Evolutionary conservation across 2,113 vertebrate species (phyloP).

Genomic region (Corythornis cristatus): DNA sequence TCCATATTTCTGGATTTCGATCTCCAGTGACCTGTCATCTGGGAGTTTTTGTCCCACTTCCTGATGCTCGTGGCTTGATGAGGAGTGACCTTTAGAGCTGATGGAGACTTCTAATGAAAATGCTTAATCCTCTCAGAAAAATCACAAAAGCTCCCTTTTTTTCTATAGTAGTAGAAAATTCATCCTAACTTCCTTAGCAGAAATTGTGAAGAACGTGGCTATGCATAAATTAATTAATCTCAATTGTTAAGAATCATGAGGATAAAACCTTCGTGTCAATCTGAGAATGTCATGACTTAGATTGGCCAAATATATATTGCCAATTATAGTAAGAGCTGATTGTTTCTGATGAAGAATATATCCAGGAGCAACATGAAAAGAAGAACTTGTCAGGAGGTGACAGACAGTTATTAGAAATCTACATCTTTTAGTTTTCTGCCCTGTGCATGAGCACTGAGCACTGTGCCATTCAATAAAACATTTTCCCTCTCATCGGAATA

Average conservation of each 20-base stretch:
- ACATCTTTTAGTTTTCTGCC: neutral
- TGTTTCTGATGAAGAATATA: neutral
- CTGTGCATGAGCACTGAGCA: neutral
- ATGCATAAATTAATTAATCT: neutral
- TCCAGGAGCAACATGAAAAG: neutral
- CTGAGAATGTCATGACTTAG: neutral
- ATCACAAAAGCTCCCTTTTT: neutral
- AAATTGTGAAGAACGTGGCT: neutral
- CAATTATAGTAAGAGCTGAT: neutral
- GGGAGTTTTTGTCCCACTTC: neutral
- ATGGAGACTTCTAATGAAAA: neutral
- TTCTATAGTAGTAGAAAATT: neutral
- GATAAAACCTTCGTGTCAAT: neutral
- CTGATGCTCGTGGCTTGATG: neutral
- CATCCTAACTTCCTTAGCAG: neutral
- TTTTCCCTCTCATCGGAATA: neutral
- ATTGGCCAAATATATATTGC: neutral
- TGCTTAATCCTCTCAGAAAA: neutral
- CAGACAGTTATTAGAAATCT: neutral
- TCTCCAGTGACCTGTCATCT: neutral
- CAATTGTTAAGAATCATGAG: neutral
- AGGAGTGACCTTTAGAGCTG: neutral
- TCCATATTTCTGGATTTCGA: neutral
- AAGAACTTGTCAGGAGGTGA: neutral
- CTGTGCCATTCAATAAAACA: neutral